Base-by-base conservation (phyloP, 1,140 invertebrate genomes). In the Aradophagus sp. region DNA sequence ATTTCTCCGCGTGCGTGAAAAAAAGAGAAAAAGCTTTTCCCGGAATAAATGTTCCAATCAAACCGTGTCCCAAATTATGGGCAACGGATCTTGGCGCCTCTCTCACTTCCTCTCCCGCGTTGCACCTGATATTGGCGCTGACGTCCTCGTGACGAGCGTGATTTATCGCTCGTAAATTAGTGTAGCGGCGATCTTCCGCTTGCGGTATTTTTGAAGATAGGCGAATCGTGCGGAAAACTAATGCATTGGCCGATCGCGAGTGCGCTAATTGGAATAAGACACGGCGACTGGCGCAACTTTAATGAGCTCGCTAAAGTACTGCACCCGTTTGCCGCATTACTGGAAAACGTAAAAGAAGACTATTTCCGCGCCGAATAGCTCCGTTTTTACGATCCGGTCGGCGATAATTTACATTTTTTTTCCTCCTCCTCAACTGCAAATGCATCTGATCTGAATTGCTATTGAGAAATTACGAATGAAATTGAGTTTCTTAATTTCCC, bases 261-360 rank as follows among this genome's bases (percentile, higher is more conserved):
- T 61, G 38, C 45, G 42, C 65, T 69, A 69, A 69, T 69, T 69
- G 65, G 65, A 68, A 58, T 59, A 42, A 56, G 62, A 66, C 62
- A 66, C 52, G 52, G 34, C 12, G 53, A 53, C 39, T 50, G 53
- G 55, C 31, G 32, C 45, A 47, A 47, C 47, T 68, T 61, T 68
- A 68, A 68, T 68, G 65, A 68, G 65, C 65, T 69, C 35, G 26
- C 56, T 27, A 59, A 61, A 69, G 65, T 39, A 36, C 45, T 68
- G 63, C 63, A 42, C 53, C 52, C 63, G 48, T 68, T 68, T 68
- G 55, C 41, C 47, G 55, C 47, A 47, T 45, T 58, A 11, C 52
- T 52, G 63, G 47, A 67, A 67, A 59, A 67, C 45, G 35, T 66
- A 44, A 36, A 66, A 66, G 62, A 66, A 56, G 36, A 42, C 38